Percentiles rank a stretch among this genome's conserved stretches.
These are phyloP conservation scores for Allacma fusca DNA, from an alignment of 2,888 invertebrate species.

Conservation along the genomic window DNA sequence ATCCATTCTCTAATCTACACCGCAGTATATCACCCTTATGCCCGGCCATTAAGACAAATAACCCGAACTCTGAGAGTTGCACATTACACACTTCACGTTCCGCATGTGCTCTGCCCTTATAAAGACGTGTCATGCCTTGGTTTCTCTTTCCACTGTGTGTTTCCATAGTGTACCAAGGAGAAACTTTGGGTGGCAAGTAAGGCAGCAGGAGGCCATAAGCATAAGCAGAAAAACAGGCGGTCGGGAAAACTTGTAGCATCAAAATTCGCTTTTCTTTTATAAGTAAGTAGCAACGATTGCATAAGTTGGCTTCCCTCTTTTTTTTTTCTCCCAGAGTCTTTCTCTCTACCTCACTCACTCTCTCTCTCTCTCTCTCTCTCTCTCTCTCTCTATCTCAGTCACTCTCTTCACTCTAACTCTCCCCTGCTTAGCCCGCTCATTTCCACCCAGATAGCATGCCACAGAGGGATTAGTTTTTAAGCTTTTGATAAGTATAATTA, in stretches of 20 bases:
- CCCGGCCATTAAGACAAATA: conserved; percentile 46
- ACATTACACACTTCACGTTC: conserved; percentile 38
- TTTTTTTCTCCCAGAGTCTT: not conserved
- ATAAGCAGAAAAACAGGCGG: conserved; percentile 3
- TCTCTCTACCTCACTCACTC: conserved; percentile 12
- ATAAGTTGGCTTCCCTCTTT: conserved; percentile 16
- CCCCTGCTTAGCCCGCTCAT: not conserved
- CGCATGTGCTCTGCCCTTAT: conserved; percentile 27
- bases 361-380: not conserved
- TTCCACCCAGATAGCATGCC: conserved; percentile 8
- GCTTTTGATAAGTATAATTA: conserved; percentile 43
- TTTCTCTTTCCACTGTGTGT: not conserved
- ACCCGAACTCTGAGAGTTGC: conserved; percentile 29
- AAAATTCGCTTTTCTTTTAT: conserved; percentile 18
- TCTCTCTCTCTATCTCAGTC: not conserved
- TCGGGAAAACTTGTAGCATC: conserved; percentile 16
- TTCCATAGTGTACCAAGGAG: not conserved
- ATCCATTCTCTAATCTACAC: conserved; percentile 57
- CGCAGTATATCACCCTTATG: conserved; percentile 54
- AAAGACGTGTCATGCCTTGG: conserved; percentile 5
- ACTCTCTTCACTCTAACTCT: not conserved
- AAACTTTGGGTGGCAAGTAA: not conserved
- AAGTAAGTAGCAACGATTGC: conserved; percentile 13
- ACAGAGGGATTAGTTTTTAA: conserved; percentile 42
- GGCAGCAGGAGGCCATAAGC: conserved; percentile 11